Percentiles rank a stretch among this genome's conserved stretches.
Evolutionary conservation across 2,888 invertebrate genomes (phyloP).

Genomic region (Margaritifera margaritifera): DNA sequence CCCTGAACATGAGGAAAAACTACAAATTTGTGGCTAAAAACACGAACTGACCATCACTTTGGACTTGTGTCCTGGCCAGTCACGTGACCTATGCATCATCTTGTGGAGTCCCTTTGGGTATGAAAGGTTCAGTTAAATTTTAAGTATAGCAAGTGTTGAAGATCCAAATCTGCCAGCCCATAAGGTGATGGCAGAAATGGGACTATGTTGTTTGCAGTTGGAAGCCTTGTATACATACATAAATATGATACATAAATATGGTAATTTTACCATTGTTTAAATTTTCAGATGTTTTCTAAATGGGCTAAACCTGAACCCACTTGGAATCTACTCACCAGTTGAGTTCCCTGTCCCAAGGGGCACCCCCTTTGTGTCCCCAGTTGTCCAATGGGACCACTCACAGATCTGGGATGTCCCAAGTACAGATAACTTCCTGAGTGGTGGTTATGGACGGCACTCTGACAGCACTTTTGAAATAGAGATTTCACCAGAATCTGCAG

Average conservation of each 20-base stretch:
- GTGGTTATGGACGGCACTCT: conserved; percentile 45
- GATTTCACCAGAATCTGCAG: conserved; percentile 38
- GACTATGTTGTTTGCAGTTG: no score
- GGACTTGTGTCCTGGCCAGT: no score
- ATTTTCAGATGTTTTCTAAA: conserved; percentile 81
- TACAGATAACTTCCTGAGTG: conserved; percentile 47
- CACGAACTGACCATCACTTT: no score
- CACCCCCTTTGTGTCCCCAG: conserved; percentile 87
- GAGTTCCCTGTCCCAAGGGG: conserved; percentile 87
- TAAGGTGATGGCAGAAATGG: no score
- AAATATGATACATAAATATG: not conserved
- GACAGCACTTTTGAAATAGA: conserved; percentile 58
- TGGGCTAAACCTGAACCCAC: conserved; percentile 84
- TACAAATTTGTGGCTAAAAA: no score
- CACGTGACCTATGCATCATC: no score
- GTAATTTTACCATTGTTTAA: not conserved
- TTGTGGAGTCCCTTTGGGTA: no score
- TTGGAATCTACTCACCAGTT: conserved; percentile 81
- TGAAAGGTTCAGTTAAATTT: no score
- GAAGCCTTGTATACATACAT: not conserved
- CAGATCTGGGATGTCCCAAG: conserved; percentile 81
- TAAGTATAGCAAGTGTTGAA: no score
- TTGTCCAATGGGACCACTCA: conserved; percentile 90
- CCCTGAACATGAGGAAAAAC: no score
- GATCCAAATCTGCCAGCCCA: no score